Percentiles rank a stretch among this genome's conserved stretches.
phyloP scores from a whole-genome alignment of 1,140 invertebrate genomes.

The Drosophila santomea region DNA sequence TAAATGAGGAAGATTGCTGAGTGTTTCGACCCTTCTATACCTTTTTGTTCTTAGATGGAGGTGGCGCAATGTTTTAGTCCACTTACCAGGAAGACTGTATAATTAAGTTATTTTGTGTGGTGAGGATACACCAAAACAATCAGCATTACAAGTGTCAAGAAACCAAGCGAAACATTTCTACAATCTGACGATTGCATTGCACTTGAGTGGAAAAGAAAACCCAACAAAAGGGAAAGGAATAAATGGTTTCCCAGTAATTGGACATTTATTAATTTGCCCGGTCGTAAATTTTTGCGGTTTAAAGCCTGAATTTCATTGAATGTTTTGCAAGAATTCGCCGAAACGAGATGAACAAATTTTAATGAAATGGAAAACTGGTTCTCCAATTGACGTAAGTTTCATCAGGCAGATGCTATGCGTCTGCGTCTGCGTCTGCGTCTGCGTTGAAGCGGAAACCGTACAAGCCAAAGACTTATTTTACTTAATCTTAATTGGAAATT shows the following conservation, averaged over 20 bases:
- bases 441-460: constrained; percentile 62
- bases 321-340: constrained; percentile 39
- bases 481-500: constrained; percentile 77
- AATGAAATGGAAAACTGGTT: constrained; percentile 66
- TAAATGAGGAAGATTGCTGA: too few species aligned
- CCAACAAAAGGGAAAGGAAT: constrained; percentile 10
- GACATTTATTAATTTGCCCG: constrained; percentile 12
- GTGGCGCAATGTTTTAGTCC: too few species aligned
- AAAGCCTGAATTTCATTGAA: constrained; percentile 46
- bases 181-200: neutral
- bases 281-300: constrained; percentile 16
- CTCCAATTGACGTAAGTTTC: constrained; percentile 69
- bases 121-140: too few species aligned
- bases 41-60: too few species aligned
- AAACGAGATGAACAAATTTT: constrained; percentile 36
- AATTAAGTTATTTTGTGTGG: too few species aligned
- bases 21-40: too few species aligned
- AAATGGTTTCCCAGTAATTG: constrained; percentile 1
- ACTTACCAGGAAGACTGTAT: too few species aligned
- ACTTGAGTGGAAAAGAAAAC: neutral
- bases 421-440: constrained; percentile 22
- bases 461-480: constrained; percentile 53
- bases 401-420: constrained; percentile 29
- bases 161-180: neutral
- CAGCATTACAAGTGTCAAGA: neutral